Evolutionary conservation across 30 jellyfish, hydroid and myxozoan species (phyloP), one percentile per base, ranked within the genome.

Genomic region (Haliclystus octoradiatus): DNA sequence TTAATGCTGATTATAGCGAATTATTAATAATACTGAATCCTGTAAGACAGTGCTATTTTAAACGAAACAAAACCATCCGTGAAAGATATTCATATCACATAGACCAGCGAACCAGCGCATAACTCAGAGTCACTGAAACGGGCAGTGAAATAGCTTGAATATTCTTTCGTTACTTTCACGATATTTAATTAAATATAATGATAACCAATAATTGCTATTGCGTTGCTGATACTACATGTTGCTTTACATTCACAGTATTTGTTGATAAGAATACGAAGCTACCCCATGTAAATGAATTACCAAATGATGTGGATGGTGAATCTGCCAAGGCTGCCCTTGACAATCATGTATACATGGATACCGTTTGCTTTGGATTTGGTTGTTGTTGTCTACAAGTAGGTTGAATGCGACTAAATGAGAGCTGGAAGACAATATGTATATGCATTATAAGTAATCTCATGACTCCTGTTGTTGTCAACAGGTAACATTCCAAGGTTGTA

Each of bases 401-500:
- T 14, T 25, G 19, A 5, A 40, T 19, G 14, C 19, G 57, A 40
- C 14, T 5, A 40, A 9, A 40, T 9, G 19, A 5, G 19, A 40
- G 57, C 57, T 40, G 57, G n/a, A n/a, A n/a, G n/a, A n/a, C n/a
- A n/a, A n/a, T n/a, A n/a, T n/a, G n/a, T n/a, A n/a, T n/a, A n/a
- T n/a, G n/a, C n/a, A n/a, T n/a, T n/a, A n/a, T n/a, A n/a, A n/a
- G n/a, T n/a, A n/a, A n/a, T n/a, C n/a, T n/a, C n/a, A n/a, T n/a
- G n/a, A n/a, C n/a, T n/a, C n/a, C n/a, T n/a, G n/a, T n/a, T n/a
- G 2, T 50, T 4, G 33, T 29, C 62, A 34, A 0, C 28, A 87
- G 94, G 93, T 84, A 22, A 92, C 99, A 19, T 79, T 92, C 65
- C 99, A 92, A 84, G 99, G 95, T 1, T 83, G 99, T 78, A 80